A percentile compares a stretch with the other conserved stretches of the same genome.
Evolutionary conservation across 2,113 vertebrate genomes (phyloP).

Genomic region (Podiceps cristatus): DNA sequence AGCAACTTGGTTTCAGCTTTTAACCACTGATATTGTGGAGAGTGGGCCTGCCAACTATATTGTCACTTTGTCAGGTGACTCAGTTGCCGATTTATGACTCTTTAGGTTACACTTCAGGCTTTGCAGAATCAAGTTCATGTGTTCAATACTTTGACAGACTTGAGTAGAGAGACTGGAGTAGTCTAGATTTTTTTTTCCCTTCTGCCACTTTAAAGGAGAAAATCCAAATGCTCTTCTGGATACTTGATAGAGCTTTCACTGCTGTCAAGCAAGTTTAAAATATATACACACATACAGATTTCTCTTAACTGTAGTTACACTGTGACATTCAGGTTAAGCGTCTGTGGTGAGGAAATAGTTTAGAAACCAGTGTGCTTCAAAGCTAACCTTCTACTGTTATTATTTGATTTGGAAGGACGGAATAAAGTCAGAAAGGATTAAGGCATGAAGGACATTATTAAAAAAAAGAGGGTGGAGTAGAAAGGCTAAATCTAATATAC

Average conservation of each 20-base stretch:
- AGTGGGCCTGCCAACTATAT: not conserved
- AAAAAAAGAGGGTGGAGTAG: not conserved
- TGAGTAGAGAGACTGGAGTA: not conserved
- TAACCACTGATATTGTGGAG: not conserved
- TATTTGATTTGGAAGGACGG: not conserved
- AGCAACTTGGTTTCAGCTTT: not conserved
- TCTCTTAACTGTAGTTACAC: not conserved
- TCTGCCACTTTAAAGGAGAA: not conserved
- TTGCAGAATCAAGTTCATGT: not conserved
- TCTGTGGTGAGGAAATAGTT: not conserved
- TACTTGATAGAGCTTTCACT: not conserved
- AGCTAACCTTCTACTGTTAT: not conserved
- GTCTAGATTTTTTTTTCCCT: not conserved
- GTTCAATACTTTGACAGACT: not conserved
- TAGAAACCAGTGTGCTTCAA: not conserved
- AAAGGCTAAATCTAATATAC: not conserved
- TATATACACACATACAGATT: not conserved
- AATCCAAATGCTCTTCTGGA: not conserved
- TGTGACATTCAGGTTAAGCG: not conserved
- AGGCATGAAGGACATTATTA: not conserved
- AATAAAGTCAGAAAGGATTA: slow-evolving; percentile 14
- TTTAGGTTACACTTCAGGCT: not conserved
- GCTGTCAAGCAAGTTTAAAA: not conserved
- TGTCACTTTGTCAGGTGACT: not conserved
- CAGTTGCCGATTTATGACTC: not conserved